Percentiles rank a stretch among this genome's conserved stretches.
Conservation (phyloP, 2,797 vertebrate species). For the Cephalopachus bancanus region DNA sequence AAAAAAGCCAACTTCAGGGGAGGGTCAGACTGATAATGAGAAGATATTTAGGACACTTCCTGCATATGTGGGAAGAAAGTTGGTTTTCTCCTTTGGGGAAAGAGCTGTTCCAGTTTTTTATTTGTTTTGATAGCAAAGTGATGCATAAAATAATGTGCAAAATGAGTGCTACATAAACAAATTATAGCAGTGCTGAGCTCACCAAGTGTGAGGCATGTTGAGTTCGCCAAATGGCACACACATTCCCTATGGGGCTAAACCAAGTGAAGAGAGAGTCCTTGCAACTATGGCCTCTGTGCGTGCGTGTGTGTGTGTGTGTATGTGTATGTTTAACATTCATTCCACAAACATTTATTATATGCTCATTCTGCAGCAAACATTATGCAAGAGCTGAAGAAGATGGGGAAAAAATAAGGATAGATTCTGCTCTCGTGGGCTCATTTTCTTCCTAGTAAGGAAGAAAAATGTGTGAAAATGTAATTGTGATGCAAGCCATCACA, state of each 20-base stretch:
- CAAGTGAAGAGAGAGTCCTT: not conserved
- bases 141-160: slow-evolving; percentile 75
- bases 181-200: not conserved
- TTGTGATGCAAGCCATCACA: not conserved
- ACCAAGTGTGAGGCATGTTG: not conserved
- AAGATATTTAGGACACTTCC: not conserved
- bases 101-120: slow-evolving; percentile 46
- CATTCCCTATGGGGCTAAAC: not conserved
- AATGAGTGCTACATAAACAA: slow-evolving; percentile 70
- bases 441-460: not conserved
- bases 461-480: not conserved
- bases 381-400: not conserved
- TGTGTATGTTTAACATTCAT: not conserved
- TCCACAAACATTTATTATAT: not conserved
- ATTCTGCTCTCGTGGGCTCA: not conserved
- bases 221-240: not conserved
- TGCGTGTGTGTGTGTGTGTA: not conserved
- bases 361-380: not conserved
- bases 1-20: not conserved
- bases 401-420: not conserved
- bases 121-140: slow-evolving; percentile 76
- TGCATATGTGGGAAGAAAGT: not conserved
- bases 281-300: not conserved
- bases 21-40: not conserved
- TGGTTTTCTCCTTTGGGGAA: slow-evolving; percentile 48